Conservation (phyloP, 2,113 vertebrate species). For the Coturnix japonica region DNA sequence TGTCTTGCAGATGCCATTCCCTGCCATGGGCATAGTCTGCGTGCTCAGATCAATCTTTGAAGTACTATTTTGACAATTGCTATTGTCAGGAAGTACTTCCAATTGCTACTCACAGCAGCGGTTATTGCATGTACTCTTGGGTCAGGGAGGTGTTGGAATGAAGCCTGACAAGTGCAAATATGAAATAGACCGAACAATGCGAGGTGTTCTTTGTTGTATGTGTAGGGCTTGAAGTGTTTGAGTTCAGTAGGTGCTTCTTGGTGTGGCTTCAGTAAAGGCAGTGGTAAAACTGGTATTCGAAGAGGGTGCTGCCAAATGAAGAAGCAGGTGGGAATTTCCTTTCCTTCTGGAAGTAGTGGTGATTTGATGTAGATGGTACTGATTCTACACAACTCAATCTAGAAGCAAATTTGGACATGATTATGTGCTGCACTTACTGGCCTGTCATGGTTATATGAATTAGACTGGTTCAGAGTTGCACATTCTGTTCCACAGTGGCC, state of each 20-base stretch:
- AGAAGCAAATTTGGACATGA: neutral
- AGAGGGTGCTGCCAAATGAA: neutral
- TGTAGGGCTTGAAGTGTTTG: neutral
- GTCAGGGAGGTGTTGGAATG: neutral
- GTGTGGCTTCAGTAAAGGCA: neutral
- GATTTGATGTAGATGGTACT: neutral
- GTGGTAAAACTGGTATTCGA: neutral
- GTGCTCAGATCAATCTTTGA: neutral
- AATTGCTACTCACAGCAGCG: rapidly evolving
- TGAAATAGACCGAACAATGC: neutral
- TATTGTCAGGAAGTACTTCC: neutral
- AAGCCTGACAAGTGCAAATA: neutral
- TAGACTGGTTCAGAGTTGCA: neutral
- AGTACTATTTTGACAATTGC: neutral
- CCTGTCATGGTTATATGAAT: neutral
- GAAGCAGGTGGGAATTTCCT: neutral
- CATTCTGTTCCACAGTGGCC: neutral
- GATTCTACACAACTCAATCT: neutral
- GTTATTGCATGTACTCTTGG: neutral
- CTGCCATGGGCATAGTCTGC: neutral
- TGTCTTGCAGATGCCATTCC: neutral
- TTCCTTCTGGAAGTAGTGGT: neutral
- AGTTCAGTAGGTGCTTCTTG: neutral
- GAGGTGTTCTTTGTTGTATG: neutral
- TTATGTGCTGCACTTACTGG: neutral